These are phyloP conservation scores for Gallinago paraguaiae DNA, from an alignment of 2,113 vertebrate genomes.

Conservation along the genomic window DNA sequence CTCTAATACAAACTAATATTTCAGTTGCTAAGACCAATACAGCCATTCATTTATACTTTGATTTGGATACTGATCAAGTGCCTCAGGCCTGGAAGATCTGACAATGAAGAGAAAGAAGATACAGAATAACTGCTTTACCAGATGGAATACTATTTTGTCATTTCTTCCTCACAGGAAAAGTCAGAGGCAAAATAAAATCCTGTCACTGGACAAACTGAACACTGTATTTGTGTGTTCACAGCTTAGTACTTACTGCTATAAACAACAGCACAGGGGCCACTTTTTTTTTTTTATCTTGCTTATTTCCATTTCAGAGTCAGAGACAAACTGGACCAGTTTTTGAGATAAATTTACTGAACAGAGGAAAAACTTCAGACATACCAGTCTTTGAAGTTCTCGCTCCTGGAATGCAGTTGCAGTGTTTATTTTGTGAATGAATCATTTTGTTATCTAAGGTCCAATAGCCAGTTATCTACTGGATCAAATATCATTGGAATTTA, in stretches of 20 bases:
- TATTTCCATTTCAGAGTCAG: neutral
- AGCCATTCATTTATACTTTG: neutral
- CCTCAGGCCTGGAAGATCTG: neutral
- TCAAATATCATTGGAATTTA: constrained; percentile 35
- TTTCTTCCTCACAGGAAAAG: neutral
- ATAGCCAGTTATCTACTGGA: neutral
- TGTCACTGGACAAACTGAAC: neutral
- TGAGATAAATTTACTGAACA: neutral
- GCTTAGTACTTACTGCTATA: neutral
- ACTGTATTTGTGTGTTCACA: neutral
- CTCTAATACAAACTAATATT: neutral
- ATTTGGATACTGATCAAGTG: neutral
- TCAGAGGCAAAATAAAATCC: neutral
- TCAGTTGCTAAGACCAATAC: neutral
- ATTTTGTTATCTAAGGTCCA: constrained; percentile 15
- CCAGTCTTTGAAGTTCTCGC: neutral
- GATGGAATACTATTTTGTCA: neutral
- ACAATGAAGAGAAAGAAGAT: neutral
- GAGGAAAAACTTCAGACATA: neutral
- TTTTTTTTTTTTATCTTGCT: neutral
- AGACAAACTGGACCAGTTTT: neutral
- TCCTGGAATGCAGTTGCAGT: neutral
- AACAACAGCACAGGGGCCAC: neutral
- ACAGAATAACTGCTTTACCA: neutral
- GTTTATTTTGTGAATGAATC: constrained; percentile 32